Conservation (phyloP, 2,888 invertebrate species). For the Eupithecia insigniata region DNA sequence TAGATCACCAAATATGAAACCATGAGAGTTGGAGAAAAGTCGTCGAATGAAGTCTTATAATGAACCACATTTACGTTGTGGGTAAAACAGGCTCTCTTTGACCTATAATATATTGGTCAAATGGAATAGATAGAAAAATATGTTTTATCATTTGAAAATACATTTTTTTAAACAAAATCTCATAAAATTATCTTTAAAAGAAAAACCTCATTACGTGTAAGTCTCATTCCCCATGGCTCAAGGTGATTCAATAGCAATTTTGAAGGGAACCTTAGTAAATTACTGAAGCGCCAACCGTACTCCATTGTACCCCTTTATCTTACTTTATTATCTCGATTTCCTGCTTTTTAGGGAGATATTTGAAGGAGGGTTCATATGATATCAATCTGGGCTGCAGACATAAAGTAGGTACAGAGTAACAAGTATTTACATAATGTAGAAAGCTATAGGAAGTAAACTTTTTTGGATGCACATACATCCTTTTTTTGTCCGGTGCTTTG, state of each 20-base stretch:
- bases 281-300: slow-evolving; percentile 50
- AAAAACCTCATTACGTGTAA: slow-evolving; percentile 26
- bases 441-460: not conserved
- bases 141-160: too few species aligned
- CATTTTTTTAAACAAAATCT: not conserved
- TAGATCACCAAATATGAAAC: too few species aligned
- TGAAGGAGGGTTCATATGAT: slow-evolving; percentile 4
- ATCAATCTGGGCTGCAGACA: slow-evolving; percentile 14
- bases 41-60: too few species aligned
- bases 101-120: too few species aligned
- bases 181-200: not conserved
- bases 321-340: slow-evolving; percentile 72
- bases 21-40: too few species aligned
- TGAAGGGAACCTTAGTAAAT: slow-evolving; percentile 54
- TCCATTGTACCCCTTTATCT: slow-evolving; percentile 58
- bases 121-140: too few species aligned
- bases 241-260: slow-evolving; percentile 47
- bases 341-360: slow-evolving; percentile 51
- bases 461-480: not conserved
- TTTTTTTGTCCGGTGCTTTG: not conserved
- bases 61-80: too few species aligned
- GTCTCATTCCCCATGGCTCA: slow-evolving; percentile 17
- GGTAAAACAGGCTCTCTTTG: too few species aligned
- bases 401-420: not conserved
- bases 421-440: not conserved